phyloP scores from a whole-genome alignment of 2,113 vertebrate genomes.

The Pimephales promelas region DNA sequence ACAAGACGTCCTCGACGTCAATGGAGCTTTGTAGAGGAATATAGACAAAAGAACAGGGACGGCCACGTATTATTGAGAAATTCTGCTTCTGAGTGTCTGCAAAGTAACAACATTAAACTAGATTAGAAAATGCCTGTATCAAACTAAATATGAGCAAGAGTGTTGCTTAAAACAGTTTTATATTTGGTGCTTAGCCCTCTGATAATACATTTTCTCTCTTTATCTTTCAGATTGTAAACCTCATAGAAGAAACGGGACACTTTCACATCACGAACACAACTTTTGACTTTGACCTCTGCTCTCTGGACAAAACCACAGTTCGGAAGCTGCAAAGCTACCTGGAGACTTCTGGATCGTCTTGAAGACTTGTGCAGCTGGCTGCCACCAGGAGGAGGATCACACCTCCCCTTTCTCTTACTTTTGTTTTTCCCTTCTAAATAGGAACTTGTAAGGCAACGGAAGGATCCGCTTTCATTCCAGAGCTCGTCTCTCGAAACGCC shows the following conservation, averaged over 20 bases:
- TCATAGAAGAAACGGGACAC: conserved; percentile 98
- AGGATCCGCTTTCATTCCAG: conserved; percentile 46
- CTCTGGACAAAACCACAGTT: conserved; percentile 95
- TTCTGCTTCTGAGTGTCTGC: not conserved
- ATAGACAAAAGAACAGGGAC: not conserved
- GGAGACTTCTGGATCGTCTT: conserved; percentile 90
- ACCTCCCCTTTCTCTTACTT: conserved; percentile 46
- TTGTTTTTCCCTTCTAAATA: conserved; percentile 48
- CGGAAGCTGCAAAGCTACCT: conserved; percentile 98
- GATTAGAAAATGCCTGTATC: too few relatives aligned
- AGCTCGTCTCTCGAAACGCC: conserved; percentile 34
- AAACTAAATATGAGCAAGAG: too few relatives aligned
- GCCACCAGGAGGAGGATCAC: conserved; percentile 59
- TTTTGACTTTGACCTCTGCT: conserved; percentile 99
- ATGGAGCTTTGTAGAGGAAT: conserved; percentile 7
- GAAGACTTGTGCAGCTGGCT: conserved; percentile 78
- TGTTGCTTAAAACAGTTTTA: not conserved
- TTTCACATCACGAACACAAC: conserved; percentile 99
- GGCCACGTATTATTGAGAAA: not conserved
- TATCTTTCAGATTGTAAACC: conserved; percentile 90
- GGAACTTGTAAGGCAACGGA: conserved; percentile 74
- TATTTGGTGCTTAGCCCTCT: too few relatives aligned
- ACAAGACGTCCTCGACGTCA: not conserved
- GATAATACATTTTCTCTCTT: not conserved
- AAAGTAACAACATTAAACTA: not conserved